Conservation (phyloP, 1,140 invertebrate species). For the Dendroctonus valens region DNA sequence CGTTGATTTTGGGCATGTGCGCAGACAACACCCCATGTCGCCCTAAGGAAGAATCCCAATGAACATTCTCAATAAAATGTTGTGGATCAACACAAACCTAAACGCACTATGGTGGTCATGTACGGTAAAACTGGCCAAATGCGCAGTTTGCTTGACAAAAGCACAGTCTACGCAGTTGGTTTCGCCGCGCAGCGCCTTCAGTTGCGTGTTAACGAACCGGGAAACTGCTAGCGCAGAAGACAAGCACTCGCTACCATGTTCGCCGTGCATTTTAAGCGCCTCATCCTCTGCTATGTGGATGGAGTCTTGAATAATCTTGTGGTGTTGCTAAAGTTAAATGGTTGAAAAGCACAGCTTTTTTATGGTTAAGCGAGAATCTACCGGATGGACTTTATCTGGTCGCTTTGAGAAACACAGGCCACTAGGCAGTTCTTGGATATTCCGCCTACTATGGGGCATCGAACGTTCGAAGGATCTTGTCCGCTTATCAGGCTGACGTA, state of each 20-base stretch:
- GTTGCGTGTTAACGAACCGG: conserved; percentile 42
- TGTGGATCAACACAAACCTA: conserved; percentile 34
- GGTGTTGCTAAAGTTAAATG: conserved; percentile 25
- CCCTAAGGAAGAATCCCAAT: conserved; percentile 31
- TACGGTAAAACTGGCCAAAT: conserved; percentile 46
- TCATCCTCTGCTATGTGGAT: conserved; percentile 41
- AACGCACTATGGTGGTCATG: conserved; percentile 45
- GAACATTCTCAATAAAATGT: neutral
- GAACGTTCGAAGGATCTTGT: conserved; percentile 33
- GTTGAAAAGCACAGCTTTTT: neutral
- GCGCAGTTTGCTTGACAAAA: conserved; percentile 44
- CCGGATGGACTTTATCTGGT: conserved; percentile 35
- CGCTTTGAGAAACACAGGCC: conserved; percentile 41
- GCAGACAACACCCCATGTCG: conserved; percentile 38
- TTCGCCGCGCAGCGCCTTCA: conserved; percentile 42
- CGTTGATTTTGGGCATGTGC: conserved; percentile 43
- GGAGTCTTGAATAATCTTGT: conserved; percentile 35
- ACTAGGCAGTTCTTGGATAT: conserved; percentile 37
- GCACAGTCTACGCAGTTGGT: conserved; percentile 43
- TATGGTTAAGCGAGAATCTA: conserved; percentile 13
- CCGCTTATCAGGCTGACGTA: conserved; percentile 33
- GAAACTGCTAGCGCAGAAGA: conserved; percentile 43
- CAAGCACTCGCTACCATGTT: conserved; percentile 35
- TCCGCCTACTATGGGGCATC: conserved; percentile 43
- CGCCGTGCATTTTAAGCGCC: conserved; percentile 35